Conservation (phyloP, 2,888 invertebrate species). For the Xylocampa areola region DNA sequence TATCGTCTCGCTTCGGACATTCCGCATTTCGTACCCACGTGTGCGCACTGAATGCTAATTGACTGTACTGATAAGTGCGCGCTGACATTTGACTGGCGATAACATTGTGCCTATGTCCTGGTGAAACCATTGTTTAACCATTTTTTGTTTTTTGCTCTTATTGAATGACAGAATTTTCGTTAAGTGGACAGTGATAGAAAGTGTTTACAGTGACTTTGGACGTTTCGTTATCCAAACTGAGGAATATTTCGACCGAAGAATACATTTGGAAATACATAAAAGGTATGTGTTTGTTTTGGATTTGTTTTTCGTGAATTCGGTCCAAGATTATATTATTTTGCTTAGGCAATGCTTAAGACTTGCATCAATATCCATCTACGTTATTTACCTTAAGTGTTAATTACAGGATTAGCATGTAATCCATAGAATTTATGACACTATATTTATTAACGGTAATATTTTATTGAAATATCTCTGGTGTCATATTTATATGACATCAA, state of each 20-base stretch:
- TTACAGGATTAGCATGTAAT: constrained; percentile 29
- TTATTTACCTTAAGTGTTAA: background rate
- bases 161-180: constrained; percentile 60
- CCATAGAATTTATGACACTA: constrained; percentile 28
- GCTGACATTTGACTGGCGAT: constrained; percentile 79
- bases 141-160: constrained; percentile 57
- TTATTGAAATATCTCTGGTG: constrained; percentile 25
- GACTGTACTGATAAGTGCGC: constrained; percentile 79
- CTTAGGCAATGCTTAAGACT: background rate
- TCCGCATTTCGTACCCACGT: constrained; percentile 74
- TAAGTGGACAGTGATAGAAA: constrained; percentile 77
- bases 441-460: constrained; percentile 21
- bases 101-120: constrained; percentile 71
- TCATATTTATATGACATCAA: constrained; percentile 38
- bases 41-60: constrained; percentile 78
- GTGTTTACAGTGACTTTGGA: constrained; percentile 79
- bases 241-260: constrained; percentile 83
- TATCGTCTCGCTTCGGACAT: constrained; percentile 64
- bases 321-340: constrained; percentile 67
- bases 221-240: constrained; percentile 83
- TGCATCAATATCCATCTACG: constrained; percentile 2
- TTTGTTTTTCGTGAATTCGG: constrained; percentile 67
- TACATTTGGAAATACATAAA: constrained; percentile 86
- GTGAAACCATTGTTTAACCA: constrained; percentile 60
- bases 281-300: constrained; percentile 71